Evolutionary conservation across 2,888 invertebrate species (phyloP).

Genomic region (Campoplex nolae): DNA sequence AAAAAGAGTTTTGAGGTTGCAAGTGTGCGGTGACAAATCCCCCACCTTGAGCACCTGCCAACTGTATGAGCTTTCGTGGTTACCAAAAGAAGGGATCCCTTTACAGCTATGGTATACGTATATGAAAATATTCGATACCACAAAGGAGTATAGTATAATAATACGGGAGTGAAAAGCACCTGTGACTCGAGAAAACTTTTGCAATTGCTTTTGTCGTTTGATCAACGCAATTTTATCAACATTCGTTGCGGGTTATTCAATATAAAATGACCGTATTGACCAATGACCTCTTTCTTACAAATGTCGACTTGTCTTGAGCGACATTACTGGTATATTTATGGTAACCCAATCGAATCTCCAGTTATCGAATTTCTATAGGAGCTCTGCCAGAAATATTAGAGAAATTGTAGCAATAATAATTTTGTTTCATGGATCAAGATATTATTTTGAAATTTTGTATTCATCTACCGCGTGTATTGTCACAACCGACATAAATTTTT

Average conservation of each 20-base stretch:
- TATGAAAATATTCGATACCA: slow-evolving; percentile 65
- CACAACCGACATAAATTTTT: too few relatives aligned
- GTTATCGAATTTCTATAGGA: neutral
- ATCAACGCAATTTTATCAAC: neutral
- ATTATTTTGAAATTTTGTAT: neutral
- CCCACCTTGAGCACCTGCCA: neutral
- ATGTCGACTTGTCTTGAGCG: neutral
- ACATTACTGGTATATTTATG: neutral
- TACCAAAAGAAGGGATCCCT: slow-evolving; percentile 5
- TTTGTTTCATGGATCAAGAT: too few relatives aligned
- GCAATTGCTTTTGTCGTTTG: slow-evolving; percentile 19
- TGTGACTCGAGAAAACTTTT: slow-evolving; percentile 14
- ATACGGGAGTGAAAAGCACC: slow-evolving; percentile 66
- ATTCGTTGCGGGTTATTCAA: neutral
- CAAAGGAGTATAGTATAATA: slow-evolving; percentile 66
- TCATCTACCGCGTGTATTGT: neutral
- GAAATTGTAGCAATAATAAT: neutral
- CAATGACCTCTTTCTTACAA: neutral
- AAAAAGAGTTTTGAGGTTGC: neutral
- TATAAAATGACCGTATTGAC: neutral
- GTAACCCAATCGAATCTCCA: neutral
- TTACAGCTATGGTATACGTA: neutral
- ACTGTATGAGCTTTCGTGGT: slow-evolving; percentile 34
- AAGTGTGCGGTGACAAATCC: slow-evolving; percentile 29
- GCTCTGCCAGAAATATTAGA: neutral